Conservation (phyloP, 1,140 invertebrate genomes). For the Drosophila ercepeae region DNA sequence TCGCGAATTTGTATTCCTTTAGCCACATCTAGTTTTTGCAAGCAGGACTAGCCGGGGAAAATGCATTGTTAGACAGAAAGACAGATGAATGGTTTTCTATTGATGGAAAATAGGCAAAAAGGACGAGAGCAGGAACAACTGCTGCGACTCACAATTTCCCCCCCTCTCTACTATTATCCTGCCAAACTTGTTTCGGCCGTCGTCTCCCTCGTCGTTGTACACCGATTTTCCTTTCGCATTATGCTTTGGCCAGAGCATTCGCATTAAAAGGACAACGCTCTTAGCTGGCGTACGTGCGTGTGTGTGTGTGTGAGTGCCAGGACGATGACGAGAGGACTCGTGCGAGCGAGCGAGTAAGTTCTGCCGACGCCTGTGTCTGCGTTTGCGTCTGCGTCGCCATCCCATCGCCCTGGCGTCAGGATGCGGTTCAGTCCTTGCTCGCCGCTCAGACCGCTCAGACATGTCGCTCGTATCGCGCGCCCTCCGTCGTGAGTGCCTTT, state of each 20-base stretch:
- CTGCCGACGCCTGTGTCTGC: conserved; percentile 31
- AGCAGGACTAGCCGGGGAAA: conserved; percentile 30
- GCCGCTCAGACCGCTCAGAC: conserved; percentile 73
- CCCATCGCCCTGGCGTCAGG: conserved; percentile 50
- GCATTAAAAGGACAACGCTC: conserved; percentile 82
- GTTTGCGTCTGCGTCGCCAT: conserved; percentile 32
- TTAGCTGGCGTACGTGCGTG: conserved; percentile 34
- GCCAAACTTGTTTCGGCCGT: conserved; percentile 72
- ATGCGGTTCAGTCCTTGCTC: conserved; percentile 73
- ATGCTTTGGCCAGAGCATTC: conserved; percentile 70
- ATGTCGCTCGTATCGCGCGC: conserved; percentile 60
- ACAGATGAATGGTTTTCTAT: conserved; percentile 10
- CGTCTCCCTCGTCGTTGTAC: conserved; percentile 38
- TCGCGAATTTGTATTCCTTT: conserved; percentile 55
- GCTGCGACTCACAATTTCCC: conserved; percentile 44
- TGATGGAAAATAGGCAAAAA: not conserved
- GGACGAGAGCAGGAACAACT: conserved; percentile 31
- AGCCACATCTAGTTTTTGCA: conserved; percentile 64
- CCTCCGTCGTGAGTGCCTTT: conserved; percentile 66
- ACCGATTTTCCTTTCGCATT: conserved; percentile 68
- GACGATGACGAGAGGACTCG: too few relatives aligned
- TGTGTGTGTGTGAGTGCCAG: conserved; percentile 13
- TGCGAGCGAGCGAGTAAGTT: conserved; percentile 22
- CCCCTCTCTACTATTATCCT: conserved; percentile 64
- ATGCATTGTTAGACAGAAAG: conserved; percentile 47